Evolutionary conservation across 2,797 vertebrate genomes (phyloP).

Genomic region (Nasua narica): DNA sequence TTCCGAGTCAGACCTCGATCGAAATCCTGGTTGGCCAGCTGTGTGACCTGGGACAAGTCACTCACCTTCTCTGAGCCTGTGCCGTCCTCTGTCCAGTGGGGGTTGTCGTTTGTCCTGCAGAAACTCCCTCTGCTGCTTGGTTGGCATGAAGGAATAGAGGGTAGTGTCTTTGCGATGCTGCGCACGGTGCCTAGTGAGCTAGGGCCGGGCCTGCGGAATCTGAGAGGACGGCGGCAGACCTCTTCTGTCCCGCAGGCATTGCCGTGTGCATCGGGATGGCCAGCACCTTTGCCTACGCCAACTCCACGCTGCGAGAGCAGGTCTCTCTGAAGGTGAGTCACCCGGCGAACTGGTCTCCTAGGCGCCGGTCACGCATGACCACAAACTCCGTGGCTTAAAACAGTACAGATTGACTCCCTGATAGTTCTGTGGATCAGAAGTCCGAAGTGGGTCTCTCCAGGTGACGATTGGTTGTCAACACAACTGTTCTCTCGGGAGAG

Average conservation of each 20-base stretch:
- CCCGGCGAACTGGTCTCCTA: accelerated
- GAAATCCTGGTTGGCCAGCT: neutral
- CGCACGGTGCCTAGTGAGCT: neutral
- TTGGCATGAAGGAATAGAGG: neutral
- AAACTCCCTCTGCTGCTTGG: neutral
- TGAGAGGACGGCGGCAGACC: neutral
- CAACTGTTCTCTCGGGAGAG: neutral
- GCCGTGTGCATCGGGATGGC: constrained; percentile 97
- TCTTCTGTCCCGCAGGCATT: constrained; percentile 87
- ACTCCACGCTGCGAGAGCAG: constrained; percentile 94
- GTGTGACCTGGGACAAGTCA: neutral
- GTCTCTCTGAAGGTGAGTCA: constrained; percentile 94
- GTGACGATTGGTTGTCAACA: accelerated
- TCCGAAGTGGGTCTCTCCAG: neutral
- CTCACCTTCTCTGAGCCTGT: constrained; percentile 12
- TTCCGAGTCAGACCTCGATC: neutral
- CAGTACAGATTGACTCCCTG: accelerated
- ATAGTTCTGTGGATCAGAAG: neutral
- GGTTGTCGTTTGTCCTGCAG: neutral
- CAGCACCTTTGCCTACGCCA: constrained; percentile 97
- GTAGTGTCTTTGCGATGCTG: accelerated
- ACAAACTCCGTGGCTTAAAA: neutral
- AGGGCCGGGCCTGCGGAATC: neutral
- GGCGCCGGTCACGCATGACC: accelerated
- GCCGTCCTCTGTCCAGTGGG: neutral